A percentile compares a stretch with the other conserved stretches of the same genome.
Conservation (phyloP, 1,140 invertebrate genomes). For the Bombus vancouverensis region DNA sequence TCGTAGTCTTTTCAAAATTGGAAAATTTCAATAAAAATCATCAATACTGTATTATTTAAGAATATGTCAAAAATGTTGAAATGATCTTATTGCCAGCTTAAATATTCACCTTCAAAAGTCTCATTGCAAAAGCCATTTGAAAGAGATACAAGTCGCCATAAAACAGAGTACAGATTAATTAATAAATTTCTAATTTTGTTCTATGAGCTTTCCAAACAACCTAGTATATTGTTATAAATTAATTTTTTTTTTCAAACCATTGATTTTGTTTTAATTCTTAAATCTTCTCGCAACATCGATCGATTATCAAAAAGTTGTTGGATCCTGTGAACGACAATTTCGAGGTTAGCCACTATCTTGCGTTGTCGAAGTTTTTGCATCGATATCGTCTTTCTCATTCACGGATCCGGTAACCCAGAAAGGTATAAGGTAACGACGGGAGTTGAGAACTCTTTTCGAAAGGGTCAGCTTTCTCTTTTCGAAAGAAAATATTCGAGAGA, state of each 20-base stretch:
- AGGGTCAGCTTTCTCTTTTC: slow-evolving; percentile 55
- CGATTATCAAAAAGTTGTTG: neutral
- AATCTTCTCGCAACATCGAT: neutral
- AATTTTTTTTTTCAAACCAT: neutral
- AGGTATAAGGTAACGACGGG: slow-evolving; percentile 56
- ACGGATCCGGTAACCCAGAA: slow-evolving; percentile 60
- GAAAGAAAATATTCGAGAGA: slow-evolving; percentile 49
- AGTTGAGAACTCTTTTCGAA: slow-evolving; percentile 18
- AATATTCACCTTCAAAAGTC: neutral
- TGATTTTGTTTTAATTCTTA: neutral
- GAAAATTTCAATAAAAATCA: neutral
- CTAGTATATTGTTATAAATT: too few species aligned
- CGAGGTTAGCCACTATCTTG: slow-evolving; percentile 11
- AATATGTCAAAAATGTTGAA: neutral
- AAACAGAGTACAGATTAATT: neutral
- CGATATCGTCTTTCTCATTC: slow-evolving; percentile 61
- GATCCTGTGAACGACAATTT: neutral
- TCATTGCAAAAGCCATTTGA: neutral
- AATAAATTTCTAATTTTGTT: neutral
- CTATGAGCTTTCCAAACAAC: neutral
- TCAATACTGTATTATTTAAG: neutral
- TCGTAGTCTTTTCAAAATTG: neutral
- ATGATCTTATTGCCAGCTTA: neutral
- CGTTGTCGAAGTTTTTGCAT: slow-evolving; percentile 25
- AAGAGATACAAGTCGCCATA: neutral